These are phyloP conservation scores for Metacarcinus magister DNA, from an alignment of 2,888 invertebrate genomes.

Conservation along the genomic window DNA sequence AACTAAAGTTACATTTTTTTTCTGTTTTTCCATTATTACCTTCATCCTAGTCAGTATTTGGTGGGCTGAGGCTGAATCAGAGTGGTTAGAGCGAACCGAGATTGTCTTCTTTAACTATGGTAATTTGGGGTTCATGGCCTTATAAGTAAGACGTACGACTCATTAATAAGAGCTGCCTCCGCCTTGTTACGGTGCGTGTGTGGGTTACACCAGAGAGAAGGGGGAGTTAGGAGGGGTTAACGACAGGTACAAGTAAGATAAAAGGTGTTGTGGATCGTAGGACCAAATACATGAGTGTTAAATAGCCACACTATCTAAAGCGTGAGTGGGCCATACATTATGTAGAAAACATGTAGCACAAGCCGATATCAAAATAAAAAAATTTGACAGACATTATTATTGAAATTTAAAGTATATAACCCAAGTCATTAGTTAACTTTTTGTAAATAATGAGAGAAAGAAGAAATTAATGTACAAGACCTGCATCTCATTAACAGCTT, in stretches of 20 bases:
- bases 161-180: background rate
- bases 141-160: slow-evolving; percentile 36
- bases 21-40: background rate
- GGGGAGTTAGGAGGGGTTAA: background rate
- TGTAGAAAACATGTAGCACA: background rate
- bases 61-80: background rate
- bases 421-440: background rate
- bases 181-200: slow-evolving; percentile 11
- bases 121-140: slow-evolving; percentile 7
- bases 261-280: background rate
- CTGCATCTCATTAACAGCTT: background rate
- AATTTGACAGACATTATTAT: too few species aligned
- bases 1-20: background rate
- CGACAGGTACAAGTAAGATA: background rate
- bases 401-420: background rate
- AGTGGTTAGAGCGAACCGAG: background rate
- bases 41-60: background rate
- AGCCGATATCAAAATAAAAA: background rate
- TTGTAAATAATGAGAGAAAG: background rate
- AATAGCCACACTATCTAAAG: background rate
- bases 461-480: background rate
- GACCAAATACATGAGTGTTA: background rate
- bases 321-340: background rate
- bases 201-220: background rate
- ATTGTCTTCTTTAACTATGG: slow-evolving; percentile 48